These are phyloP conservation scores for Hirundichthys speculiger DNA, from an alignment of 2,113 vertebrate species.

Conservation along the genomic window DNA sequence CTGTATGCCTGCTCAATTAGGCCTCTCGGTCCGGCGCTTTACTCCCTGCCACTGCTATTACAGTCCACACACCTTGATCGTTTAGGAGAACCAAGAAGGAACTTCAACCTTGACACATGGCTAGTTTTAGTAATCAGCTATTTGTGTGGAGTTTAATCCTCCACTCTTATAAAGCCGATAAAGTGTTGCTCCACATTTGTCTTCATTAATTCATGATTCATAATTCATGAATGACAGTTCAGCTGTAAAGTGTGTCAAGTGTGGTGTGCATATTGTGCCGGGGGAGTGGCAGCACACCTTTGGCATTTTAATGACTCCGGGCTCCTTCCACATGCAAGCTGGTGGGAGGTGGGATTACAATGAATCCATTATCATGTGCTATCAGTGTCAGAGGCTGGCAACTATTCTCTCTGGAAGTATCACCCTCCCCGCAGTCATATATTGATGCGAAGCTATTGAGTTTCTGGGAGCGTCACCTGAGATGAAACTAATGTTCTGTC, in stretches of 20 bases:
- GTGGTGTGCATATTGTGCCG: conserved; percentile 16
- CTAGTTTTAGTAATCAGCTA: conserved; percentile 35
- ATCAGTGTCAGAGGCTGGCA: conserved; percentile 40
- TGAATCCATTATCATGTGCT: conserved; percentile 67
- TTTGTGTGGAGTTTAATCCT: conserved; percentile 11
- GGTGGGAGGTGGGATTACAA: conserved; percentile 57
- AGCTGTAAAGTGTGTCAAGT: conserved; percentile 23
- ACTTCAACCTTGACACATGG: conserved; percentile 30
- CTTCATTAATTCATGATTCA: neutral
- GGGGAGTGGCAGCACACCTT: conserved; percentile 41
- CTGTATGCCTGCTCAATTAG: conserved; percentile 65
- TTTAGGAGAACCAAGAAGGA: conserved; percentile 42
- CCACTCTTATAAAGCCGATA: neutral
- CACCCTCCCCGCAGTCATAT: conserved; percentile 20
- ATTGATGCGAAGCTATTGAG: conserved; percentile 24
- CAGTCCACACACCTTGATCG: conserved; percentile 70
- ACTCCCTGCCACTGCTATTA: conserved; percentile 64
- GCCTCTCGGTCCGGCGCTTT: conserved; percentile 58
- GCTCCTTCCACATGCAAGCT: conserved; percentile 3
- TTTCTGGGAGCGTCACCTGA: conserved; percentile 25
- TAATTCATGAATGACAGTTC: conserved; percentile 32
- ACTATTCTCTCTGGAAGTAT: conserved; percentile 42
- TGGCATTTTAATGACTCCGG: conserved; percentile 49
- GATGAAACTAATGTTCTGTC: conserved; percentile 34
- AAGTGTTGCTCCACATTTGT: neutral